phyloP scores from a whole-genome alignment of 2,797 vertebrate species.

The Ispidina lecontei region DNA sequence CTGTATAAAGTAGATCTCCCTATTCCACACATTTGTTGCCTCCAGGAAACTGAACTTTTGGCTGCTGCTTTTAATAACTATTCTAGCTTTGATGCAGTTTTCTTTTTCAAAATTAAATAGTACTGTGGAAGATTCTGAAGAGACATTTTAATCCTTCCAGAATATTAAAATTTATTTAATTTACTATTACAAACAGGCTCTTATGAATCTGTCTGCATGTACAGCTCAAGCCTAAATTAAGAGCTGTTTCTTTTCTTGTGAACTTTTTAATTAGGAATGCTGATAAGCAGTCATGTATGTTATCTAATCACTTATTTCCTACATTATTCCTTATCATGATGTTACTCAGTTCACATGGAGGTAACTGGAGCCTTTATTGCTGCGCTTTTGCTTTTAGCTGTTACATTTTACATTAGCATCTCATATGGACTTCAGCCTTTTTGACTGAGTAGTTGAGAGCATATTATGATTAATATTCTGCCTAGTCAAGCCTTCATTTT shows the following conservation, averaged over 20 bases:
- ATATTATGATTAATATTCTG: neutral
- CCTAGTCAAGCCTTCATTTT: neutral
- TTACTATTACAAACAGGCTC: neutral
- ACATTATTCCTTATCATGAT: neutral
- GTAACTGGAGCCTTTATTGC: neutral
- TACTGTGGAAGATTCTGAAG: neutral
- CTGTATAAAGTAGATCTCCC: neutral
- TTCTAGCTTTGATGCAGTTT: neutral
- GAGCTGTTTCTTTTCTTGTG: neutral
- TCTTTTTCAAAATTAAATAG: slow-evolving; percentile 10
- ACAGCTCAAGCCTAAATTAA: neutral
- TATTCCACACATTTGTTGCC: neutral
- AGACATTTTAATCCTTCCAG: neutral
- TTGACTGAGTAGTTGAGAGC: neutral
- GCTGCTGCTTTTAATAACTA: neutral
- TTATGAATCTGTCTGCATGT: neutral
- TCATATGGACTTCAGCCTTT: neutral
- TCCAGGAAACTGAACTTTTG: slow-evolving; percentile 12
- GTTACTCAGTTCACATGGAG: neutral
- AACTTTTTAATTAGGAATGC: neutral
- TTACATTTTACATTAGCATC: neutral
- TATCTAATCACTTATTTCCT: neutral
- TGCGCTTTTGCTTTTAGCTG: neutral
- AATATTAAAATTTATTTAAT: slow-evolving; percentile 2
- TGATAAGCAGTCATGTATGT: neutral